Percentiles rank a stretch among this genome's conserved stretches.
phyloP scores from a whole-genome alignment of 2,113 vertebrate genomes.

The Megatriorchis doriae region DNA sequence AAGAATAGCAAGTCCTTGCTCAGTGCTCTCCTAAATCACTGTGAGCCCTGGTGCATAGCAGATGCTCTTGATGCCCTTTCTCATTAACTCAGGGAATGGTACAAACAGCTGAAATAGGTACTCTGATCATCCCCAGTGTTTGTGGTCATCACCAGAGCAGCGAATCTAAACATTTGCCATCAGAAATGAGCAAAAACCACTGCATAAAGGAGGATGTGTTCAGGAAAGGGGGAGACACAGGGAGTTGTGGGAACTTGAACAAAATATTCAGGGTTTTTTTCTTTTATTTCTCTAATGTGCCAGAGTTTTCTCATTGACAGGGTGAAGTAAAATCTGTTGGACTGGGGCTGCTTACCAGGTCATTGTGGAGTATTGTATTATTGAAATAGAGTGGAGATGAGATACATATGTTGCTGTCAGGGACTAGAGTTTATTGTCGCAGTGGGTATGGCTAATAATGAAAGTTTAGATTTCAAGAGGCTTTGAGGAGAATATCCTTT shows the following conservation, averaged over 20 bases:
- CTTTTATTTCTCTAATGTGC: background rate
- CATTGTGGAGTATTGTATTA: background rate
- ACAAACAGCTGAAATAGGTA: background rate
- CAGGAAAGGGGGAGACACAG: rapidly evolving
- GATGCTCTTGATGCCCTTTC: background rate
- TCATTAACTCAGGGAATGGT: background rate
- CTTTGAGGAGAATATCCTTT: background rate
- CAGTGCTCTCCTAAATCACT: background rate
- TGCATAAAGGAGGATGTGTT: background rate
- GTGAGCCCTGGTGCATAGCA: background rate
- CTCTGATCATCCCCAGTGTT: background rate
- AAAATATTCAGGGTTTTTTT: background rate
- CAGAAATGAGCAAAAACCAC: background rate
- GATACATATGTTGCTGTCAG: background rate
- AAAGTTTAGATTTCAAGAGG: background rate
- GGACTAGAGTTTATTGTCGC: background rate
- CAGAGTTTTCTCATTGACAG: background rate
- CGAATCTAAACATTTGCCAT: background rate
- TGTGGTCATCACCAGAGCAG: background rate
- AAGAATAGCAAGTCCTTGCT: background rate
- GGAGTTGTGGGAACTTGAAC: background rate
- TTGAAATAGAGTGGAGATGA: background rate
- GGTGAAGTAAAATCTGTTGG: background rate
- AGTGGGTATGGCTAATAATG: background rate
- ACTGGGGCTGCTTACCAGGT: background rate